Base-by-base conservation (phyloP, 1,140 invertebrate species). In the Drosophila pseudoananassae region DNA sequence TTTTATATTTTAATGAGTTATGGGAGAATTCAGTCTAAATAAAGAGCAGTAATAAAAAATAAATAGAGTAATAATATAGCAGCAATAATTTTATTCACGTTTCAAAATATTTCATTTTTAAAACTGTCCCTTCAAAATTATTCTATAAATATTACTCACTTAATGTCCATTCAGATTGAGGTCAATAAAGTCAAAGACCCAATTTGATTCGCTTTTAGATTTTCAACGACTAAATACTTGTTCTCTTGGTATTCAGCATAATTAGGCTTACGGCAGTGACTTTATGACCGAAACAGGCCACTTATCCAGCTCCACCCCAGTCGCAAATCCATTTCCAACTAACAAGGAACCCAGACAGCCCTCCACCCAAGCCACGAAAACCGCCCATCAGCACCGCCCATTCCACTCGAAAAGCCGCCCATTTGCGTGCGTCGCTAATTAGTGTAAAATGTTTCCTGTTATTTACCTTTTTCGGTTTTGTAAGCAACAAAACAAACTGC, bases 381-480 rank as follows among this genome's bases (percentile, higher is more conserved):
- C 47, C 46, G 27, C 38, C 40, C 12, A 12, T 25, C 12, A 10
- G 23, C 43, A 9, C 60, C 63, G 46, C 25, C 53, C 72, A 40
- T 46, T 27, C 36, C 60, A 75, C 54, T 75, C 54, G 59, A 73
- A 73, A 73, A 74, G 66, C 55, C 82, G 49, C 64, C 78, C 78
- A 88, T 87, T 89, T 89, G 84, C 79, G 76, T 89, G 84, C 79
- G 79, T 79, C 84, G 83, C 83, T 88, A 88, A 88, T 88, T 88
- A 88, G 83, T 88, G 83, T 88, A 88, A 88, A 88, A 88, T 89
- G 83, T 88, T 88, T 88, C 83, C 83, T 89, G 84, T 88, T 88
- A 88, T 88, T 88, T 88, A 88, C 83, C 84, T 88, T 83, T 88
- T 88, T 88, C 57, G 79, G 82, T 82, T 87, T 71, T 70, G 74